A percentile compares a stretch with the other conserved stretches of the same genome.
These are phyloP conservation scores for Heliocidaris erythrogramma DNA, from an alignment of 35 echinoderm and acorn worm genomes.

Conservation along the genomic window DNA sequence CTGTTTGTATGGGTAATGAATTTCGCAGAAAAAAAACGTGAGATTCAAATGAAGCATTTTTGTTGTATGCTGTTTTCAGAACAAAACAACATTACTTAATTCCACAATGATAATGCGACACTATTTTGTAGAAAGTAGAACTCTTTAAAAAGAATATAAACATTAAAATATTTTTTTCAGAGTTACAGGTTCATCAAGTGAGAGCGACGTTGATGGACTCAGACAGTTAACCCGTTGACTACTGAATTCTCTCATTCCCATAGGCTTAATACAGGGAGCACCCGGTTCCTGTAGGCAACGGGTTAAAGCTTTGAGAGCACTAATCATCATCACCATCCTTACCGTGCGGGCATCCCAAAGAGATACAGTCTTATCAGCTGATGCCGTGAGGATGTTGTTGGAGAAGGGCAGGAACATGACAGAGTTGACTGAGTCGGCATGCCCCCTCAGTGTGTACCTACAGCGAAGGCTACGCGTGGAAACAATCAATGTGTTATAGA, in stretches of 20 bases:
- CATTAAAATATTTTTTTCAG: too few relatives aligned
- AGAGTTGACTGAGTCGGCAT: constrained; percentile 94
- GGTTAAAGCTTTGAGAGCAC: too few relatives aligned
- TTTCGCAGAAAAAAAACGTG: constrained; percentile 5
- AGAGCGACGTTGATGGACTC: too few relatives aligned
- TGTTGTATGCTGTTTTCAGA: background rate
- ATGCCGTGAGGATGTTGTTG: constrained; percentile 86
- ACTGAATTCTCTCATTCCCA: too few relatives aligned
- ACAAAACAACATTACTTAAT: too few relatives aligned
- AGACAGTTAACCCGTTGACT: too few relatives aligned
- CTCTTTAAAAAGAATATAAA: too few relatives aligned
- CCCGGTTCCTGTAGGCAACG: too few relatives aligned
- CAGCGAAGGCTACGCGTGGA: constrained; percentile 76
- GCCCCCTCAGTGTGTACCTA: constrained; percentile 83
- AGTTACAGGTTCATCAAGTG: too few relatives aligned
- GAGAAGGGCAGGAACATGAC: constrained; percentile 90
- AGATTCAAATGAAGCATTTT: background rate
- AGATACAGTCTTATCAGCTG: constrained; percentile 93
- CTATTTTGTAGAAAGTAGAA: too few relatives aligned
- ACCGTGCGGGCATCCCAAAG: constrained; percentile 96
- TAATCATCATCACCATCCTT: background rate
- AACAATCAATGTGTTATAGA: background rate
- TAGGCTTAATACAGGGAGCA: too few relatives aligned
- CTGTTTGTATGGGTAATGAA: constrained; percentile 31
- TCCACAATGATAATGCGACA: too few relatives aligned